phyloP scores from a whole-genome alignment of 2,797 vertebrate species.

The Esox masquinongy region DNA sequence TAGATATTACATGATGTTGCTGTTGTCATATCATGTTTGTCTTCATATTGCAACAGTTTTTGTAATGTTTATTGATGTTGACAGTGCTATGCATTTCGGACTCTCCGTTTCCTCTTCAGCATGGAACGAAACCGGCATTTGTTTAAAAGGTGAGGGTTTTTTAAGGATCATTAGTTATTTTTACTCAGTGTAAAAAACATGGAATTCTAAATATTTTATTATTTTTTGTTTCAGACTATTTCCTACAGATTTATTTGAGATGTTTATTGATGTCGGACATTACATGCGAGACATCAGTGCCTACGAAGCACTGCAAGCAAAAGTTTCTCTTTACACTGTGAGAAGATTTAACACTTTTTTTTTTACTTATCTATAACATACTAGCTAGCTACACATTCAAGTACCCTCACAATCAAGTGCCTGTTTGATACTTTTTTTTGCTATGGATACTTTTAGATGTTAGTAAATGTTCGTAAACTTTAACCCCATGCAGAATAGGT shows the following conservation, averaged over 20 bases:
- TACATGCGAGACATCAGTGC: constrained; percentile 84
- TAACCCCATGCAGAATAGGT: not conserved
- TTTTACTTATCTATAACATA: no score
- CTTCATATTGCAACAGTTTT: not conserved
- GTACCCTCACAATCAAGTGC: not conserved
- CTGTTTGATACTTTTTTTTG: not conserved
- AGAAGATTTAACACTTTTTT: constrained; percentile 41
- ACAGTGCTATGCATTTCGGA: constrained; percentile 88
- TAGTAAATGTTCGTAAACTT: not conserved
- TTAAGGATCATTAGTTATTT: not conserved
- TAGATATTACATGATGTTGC: no score
- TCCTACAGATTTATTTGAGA: constrained; percentile 86
- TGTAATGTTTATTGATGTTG: constrained; percentile 18
- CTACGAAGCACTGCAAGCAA: constrained; percentile 82
- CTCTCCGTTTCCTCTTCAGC: constrained; percentile 89
- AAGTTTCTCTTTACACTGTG: constrained; percentile 80
- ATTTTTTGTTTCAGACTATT: constrained; percentile 77
- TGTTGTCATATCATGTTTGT: not conserved
- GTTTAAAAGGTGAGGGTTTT: constrained; percentile 83
- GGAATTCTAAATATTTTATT: no score
- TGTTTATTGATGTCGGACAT: constrained; percentile 92
- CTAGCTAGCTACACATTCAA: not conserved
- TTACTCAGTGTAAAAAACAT: no score
- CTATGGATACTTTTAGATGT: not conserved
- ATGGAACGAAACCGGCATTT: constrained; percentile 88